phyloP scores from a whole-genome alignment of 2,888 invertebrate genomes.

The Cinara cedri region DNA sequence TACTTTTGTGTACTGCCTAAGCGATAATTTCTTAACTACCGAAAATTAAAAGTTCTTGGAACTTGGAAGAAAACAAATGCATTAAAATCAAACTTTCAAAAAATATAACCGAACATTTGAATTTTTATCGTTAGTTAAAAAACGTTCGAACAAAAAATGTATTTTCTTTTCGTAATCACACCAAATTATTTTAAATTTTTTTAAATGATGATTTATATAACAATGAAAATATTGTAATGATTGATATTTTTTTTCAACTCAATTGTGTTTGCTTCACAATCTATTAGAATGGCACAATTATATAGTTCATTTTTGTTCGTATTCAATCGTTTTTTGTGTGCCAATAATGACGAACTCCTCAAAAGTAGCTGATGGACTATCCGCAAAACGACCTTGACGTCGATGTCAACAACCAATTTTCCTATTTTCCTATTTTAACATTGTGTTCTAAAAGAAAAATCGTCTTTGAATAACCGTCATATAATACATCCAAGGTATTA shows the following conservation, averaged over 20 bases:
- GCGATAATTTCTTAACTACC: too few species aligned
- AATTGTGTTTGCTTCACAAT: neutral
- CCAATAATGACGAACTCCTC: slow-evolving; percentile 31
- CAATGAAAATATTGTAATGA: too few species aligned
- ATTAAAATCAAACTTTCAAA: neutral
- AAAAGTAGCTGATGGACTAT: slow-evolving; percentile 6
- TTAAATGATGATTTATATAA: neutral
- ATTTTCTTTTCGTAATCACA: neutral
- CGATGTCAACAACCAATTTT: slow-evolving; percentile 41
- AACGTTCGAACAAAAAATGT: neutral
- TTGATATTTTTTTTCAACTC: neutral
- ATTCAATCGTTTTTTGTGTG: neutral
- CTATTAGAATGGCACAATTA: neutral
- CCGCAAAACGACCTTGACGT: neutral
- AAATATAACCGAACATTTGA: neutral
- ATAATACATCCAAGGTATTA: slow-evolving; percentile 46
- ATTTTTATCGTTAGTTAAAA: neutral
- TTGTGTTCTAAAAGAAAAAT: slow-evolving; percentile 14
- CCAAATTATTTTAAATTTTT: neutral
- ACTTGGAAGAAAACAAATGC: too few species aligned
- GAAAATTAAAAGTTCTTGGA: too few species aligned
- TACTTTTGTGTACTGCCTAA: too few species aligned
- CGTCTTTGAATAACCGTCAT: slow-evolving; percentile 33
- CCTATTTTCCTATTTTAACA: too few species aligned
- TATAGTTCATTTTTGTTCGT: too few species aligned